Percentiles rank a stretch among this genome's conserved stretches.
These are phyloP conservation scores for Atethmia centrago DNA, from an alignment of 2,888 invertebrate species.

Conservation along the genomic window DNA sequence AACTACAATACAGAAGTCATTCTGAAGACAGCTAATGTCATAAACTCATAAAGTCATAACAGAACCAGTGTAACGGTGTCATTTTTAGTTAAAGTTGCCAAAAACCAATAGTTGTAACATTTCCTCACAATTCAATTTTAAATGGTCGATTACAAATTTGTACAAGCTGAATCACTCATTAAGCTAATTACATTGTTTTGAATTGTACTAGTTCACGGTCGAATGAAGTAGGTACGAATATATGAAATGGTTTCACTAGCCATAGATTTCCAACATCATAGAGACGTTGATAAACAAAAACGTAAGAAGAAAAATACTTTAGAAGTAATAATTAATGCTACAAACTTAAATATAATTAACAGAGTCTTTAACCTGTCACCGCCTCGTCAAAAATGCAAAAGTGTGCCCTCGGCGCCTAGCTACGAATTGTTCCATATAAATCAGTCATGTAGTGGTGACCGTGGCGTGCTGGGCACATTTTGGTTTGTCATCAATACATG, in stretches of 20 bases:
- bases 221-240: slow-evolving; percentile 8
- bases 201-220: not conserved
- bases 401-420: no score
- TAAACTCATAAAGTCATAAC: no score
- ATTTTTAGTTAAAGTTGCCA: not conserved
- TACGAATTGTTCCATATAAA: no score
- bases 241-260: not conserved
- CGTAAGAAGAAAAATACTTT: not conserved
- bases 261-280: slow-evolving; percentile 14
- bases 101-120: not conserved
- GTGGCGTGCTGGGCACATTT: no score
- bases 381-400: no score
- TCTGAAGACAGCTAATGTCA: not conserved
- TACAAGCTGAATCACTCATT: slow-evolving; percentile 20
- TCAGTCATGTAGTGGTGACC: no score
- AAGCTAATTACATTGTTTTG: slow-evolving; percentile 4
- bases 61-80: not conserved
- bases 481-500: no score
- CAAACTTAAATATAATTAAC: not conserved
- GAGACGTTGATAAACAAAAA: not conserved
- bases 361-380: no score
- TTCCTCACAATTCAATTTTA: not conserved
- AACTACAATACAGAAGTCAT: not conserved
- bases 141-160: not conserved
- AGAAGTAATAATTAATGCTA: not conserved